phyloP scores from a whole-genome alignment of 2,113 vertebrate genomes.

The Sander vitreus region DNA sequence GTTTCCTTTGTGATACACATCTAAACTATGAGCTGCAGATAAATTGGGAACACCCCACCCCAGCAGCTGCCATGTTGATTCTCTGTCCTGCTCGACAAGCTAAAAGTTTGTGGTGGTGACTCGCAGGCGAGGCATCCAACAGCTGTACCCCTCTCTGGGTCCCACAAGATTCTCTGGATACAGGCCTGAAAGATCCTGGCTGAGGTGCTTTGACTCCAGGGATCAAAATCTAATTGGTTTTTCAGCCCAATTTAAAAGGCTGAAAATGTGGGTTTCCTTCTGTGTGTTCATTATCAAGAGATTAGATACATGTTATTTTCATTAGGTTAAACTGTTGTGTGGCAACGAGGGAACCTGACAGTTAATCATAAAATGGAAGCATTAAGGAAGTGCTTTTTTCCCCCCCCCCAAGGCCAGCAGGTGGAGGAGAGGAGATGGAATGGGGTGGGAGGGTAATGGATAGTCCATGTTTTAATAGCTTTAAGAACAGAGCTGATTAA shows the following conservation, averaged over 20 bases:
- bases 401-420: constrained; percentile 21
- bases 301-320: constrained; percentile 62
- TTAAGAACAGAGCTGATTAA: constrained; percentile 74
- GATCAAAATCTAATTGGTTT: constrained; percentile 67
- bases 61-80: constrained; percentile 77
- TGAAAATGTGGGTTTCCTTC: constrained; percentile 31
- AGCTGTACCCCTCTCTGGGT: constrained; percentile 71
- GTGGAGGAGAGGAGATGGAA: constrained; percentile 31
- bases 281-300: constrained; percentile 41
- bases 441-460: constrained; percentile 8
- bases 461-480: constrained; percentile 65
- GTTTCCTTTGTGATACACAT: constrained; percentile 73
- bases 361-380: constrained; percentile 59
- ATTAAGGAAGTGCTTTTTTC: constrained; percentile 32
- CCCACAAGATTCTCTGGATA: constrained; percentile 52
- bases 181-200: constrained; percentile 33
- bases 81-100: constrained; percentile 62
- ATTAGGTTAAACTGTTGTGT: constrained; percentile 51
- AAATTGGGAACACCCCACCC: constrained; percentile 78
- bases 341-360: constrained; percentile 52
- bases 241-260: constrained; percentile 43
- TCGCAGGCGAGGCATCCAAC: constrained; percentile 76
- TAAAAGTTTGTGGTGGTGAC: constrained; percentile 77
- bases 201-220: constrained; percentile 49
- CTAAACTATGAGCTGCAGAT: constrained; percentile 79